phyloP scores from a whole-genome alignment of 2,113 vertebrate genomes.

The Petromus typicus region DNA sequence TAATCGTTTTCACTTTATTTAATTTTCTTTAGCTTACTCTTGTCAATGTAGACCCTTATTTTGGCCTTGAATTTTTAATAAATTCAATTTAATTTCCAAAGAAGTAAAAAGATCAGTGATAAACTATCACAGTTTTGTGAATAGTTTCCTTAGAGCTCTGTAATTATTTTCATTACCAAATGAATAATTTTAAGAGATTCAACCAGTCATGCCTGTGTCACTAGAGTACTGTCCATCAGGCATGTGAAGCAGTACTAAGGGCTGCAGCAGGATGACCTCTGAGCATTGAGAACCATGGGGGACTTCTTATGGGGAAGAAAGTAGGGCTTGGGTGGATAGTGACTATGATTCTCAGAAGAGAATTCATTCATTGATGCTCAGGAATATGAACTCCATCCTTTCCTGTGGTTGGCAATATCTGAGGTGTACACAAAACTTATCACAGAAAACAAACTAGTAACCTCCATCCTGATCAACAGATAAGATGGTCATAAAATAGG shows the following conservation, averaged over 20 bases:
- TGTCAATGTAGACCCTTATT: background rate
- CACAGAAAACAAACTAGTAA: background rate
- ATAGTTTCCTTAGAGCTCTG: constrained; percentile 70
- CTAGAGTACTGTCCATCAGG: constrained; percentile 61
- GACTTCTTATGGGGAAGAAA: background rate
- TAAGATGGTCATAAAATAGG: background rate
- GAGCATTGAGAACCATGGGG: rapidly evolving
- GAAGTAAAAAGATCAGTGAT: constrained; percentile 64
- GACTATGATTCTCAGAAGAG: background rate
- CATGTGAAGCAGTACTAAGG: background rate
- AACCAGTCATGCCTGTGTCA: constrained; percentile 30
- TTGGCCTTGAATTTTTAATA: background rate
- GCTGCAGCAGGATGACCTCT: background rate
- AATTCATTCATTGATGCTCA: background rate
- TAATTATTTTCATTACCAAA: constrained; percentile 82
- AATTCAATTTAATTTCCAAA: constrained; percentile 55
- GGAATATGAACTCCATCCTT: background rate
- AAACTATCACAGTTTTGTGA: constrained; percentile 70
- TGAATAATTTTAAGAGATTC: constrained; percentile 72
- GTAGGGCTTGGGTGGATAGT: background rate
- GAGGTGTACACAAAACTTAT: background rate
- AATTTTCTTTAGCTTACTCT: constrained; percentile 59
- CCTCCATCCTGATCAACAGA: background rate
- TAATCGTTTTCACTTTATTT: background rate
- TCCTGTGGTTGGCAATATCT: background rate